Base-by-base conservation (phyloP, 2,888 invertebrate species). In the Ceraclea dissimilis region DNA sequence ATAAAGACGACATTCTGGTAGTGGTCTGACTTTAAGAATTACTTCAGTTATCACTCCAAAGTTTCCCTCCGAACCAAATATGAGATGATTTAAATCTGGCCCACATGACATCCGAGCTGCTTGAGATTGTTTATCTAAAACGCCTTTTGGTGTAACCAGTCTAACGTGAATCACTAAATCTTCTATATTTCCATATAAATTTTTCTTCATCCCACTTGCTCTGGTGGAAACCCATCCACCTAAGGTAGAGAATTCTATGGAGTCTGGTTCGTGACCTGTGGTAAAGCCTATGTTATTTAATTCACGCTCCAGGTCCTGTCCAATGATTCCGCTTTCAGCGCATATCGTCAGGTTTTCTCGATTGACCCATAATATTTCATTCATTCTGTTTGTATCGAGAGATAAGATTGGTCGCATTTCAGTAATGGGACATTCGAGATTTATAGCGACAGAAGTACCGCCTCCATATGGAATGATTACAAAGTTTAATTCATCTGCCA, bases 191-290 rank as follows among this genome's bases (percentile, higher is more conserved):
- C 97, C 97, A 65, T 98, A 99, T 0, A 90, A 85, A 70, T 99
- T 99, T 72, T 98, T 99, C 78, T 98, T 99, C 98, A 98, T 98
- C 52, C 99, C 98, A 16, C 93, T 93, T 0, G 96, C 96, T 51
- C 95, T 75, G 0, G 96, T 96, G 2, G 95, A 93, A 44, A 96
- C 92, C 98, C 99, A 99, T 20, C 98, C 98, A 2, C 98, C 98
- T 2, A 99, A 79, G 13, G 92, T 90, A 1, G 92, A 92, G 75
- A 99, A 99, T 74, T 99, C 98, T 71, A 93, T 93, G 2, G 96
- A 97, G 69, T 99, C 99, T 0, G 99, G 99, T 69, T 99, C 98
- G 70, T 99, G 96, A 0, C 99, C 99, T 1, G 90, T 86, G 0
- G 95, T 96, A 66, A 83, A 86, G 0, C 93, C 93, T 21, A 84